A percentile compares a stretch with the other conserved stretches of the same genome.
These are phyloP conservation scores for Trachelus iudaicus DNA, from an alignment of 2,888 invertebrate genomes.

Conservation along the genomic window DNA sequence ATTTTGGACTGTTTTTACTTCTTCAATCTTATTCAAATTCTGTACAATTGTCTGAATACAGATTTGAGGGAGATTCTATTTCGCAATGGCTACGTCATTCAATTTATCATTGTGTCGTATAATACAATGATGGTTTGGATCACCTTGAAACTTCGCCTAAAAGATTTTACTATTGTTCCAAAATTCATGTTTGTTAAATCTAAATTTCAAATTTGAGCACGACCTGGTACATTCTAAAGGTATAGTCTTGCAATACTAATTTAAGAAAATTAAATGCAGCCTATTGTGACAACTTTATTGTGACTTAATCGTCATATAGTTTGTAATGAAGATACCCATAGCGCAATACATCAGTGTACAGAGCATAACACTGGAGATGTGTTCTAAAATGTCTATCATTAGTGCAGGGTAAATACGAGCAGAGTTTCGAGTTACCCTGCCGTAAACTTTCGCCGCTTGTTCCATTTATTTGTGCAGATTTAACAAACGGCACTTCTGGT, in stretches of 20 bases:
- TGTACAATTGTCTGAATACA: background rate
- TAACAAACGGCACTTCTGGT: constrained; percentile 3
- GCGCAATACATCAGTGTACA: background rate
- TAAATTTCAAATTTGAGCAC: background rate
- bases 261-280: background rate
- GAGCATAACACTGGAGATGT: background rate
- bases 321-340: background rate
- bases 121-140: background rate
- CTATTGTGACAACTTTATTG: background rate
- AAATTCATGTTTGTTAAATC: background rate
- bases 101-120: background rate
- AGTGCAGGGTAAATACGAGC: background rate
- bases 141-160: background rate
- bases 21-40: background rate
- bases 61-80: background rate
- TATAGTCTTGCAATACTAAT: background rate
- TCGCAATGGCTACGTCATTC: background rate
- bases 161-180: background rate
- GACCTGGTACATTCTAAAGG: background rate
- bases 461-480: background rate
- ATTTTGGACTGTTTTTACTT: background rate
- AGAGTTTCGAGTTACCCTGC: background rate
- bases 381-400: background rate
- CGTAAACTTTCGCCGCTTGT: background rate
- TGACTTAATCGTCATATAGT: background rate